Base-by-base conservation (phyloP, 1,140 invertebrate genomes). In the Zaprionus africanus region DNA sequence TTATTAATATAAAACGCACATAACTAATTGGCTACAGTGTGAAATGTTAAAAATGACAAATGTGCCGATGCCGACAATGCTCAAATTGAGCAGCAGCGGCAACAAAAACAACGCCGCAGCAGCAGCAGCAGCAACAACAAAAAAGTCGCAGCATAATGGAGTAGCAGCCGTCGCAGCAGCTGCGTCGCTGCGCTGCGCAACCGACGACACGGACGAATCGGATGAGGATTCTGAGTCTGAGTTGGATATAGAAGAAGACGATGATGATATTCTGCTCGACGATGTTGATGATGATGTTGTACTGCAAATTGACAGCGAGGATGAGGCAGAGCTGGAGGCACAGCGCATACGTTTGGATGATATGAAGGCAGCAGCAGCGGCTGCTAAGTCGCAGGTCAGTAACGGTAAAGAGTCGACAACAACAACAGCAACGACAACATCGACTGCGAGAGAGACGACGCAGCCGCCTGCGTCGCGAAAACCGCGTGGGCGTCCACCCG, bases 301-400 rank as follows among this genome's bases (percentile, higher is more conserved):
- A 11, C 54, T 92, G 13, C 90, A 85, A 63, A 92, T 92, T 22
- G 91, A 92, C 57, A 92, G 91, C 54, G 91, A 92, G 60, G 91
- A 92, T 46, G 91, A 92, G 79, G 91, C 91, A 6, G 91, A 92
- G 53, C 38, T 92, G 62, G 91, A 92, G 54, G 87, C 91, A 5
- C 91, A 92, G 65, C 87, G 91, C 62, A 92, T 92, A 63, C 79
- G 84, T 13, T 78, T 92, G 59, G 87, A 74, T 36, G 78, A 80
- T 22, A 36, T 78, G 54, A 81, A 85, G 46, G 82, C 80, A 54
- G 84, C 81, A 46, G 84, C 81, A 46, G 80, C 71, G 53, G 72
- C 70, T 60, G 79, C 62, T 65, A 76, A 81, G 79, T 79, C 81
- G 78, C 85, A 88, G 85, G 85, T 90, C 85, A 90, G 85, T 88